Evolutionary conservation across 2,113 vertebrate species (phyloP), one percentile per base, ranked within the genome.

Genomic region (Larimichthys polyactis): DNA sequence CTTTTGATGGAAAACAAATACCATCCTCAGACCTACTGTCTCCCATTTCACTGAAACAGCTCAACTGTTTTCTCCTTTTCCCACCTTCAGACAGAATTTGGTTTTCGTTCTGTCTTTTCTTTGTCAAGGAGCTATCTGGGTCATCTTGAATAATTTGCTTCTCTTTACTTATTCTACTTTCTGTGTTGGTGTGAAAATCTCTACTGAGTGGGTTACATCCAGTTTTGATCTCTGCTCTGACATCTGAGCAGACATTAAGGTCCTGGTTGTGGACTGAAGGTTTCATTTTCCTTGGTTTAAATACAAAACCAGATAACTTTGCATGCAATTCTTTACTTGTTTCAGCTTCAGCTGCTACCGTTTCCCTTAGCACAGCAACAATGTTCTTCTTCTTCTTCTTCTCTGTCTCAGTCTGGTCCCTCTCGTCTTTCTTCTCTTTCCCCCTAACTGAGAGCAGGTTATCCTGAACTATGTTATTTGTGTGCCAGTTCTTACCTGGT

Each of bases 241-340:
- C 6, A 2, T 40, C 43, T 40, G 64, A 57, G 29, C 44, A 7
- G 22, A 9, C 15, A 6, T 16, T 22, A 11, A 48, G 15, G 36
- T 10, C 17, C 1, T 9, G 20, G 20, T 19, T 69, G 29, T 43
- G 43, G 36, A 68, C 29, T 22, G 17, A 62, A 19, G 57, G 20
- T 64, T n/a, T 84, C 43, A 59, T 76, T 29, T 78, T 89, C 55
- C 49, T 92, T 29, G 91, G 87, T 62, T 89, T 91, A 72, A 95
- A 95, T 8, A 48, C 82, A 55, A 95, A 96, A 36, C 62, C 65
- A 5, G 92, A 91, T 0, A 95, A 75, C 79, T 85, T 91, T 11
- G 14, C 19, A 17, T 55, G 84, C 1, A 93, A 16, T 64, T 84
- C 75, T 72, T 32, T 12, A 4, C 22, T 27, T 2, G 44, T 32